These are phyloP conservation scores for Coracias cyanogaster DNA, from an alignment of 2,797 vertebrate species.

Conservation along the genomic window DNA sequence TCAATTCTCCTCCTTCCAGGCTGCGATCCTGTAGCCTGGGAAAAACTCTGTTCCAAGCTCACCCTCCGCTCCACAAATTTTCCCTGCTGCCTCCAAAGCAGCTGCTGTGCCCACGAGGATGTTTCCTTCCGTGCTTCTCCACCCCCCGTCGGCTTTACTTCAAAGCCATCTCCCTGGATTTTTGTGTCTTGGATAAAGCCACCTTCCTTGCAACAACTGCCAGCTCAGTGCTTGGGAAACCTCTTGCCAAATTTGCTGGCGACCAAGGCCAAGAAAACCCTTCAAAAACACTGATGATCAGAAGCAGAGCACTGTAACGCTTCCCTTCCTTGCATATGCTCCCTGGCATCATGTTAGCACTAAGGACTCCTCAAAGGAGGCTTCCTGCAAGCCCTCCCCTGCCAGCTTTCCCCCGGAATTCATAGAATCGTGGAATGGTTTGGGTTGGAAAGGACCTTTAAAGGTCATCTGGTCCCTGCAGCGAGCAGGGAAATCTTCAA, in stretches of 20 bases:
- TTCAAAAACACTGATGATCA: conserved; percentile 49
- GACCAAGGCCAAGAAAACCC: conserved; percentile 52
- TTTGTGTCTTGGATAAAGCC: conserved; percentile 45
- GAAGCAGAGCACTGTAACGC: background rate
- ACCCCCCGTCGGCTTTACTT: background rate
- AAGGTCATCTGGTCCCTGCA: background rate
- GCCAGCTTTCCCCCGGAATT: background rate
- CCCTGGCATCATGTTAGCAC: background rate
- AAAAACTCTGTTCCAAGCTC: background rate
- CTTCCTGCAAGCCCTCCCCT: background rate
- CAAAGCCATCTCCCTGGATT: background rate
- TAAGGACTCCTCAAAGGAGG: background rate
- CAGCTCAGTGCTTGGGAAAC: conserved; percentile 28
- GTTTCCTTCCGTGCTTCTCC: background rate
- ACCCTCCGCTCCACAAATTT: background rate
- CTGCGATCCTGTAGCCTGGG: background rate
- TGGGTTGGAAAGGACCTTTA: background rate
- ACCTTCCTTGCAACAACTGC: background rate
- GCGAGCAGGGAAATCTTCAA: background rate
- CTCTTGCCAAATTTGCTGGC: conserved; percentile 48
- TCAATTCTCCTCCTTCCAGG: background rate
- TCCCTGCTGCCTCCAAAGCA: background rate
- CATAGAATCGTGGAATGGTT: background rate
- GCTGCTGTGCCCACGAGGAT: background rate
- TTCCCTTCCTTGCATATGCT: background rate